Base-by-base conservation (phyloP, 2,113 vertebrate genomes). In the Rallus limicola region DNA sequence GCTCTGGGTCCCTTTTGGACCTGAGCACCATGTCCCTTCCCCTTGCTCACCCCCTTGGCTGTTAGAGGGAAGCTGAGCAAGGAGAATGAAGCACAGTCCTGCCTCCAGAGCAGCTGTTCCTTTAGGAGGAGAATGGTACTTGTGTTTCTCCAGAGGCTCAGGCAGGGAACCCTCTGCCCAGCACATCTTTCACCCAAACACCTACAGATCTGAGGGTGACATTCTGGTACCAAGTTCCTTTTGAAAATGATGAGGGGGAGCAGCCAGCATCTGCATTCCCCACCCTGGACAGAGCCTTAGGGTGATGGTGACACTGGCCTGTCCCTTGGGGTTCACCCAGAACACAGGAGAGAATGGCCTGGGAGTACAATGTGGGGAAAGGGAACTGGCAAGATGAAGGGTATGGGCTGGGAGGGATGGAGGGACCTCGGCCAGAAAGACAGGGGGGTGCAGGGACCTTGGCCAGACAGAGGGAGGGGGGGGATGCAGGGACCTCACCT, bases 221-320 rank as follows among this genome's bases (percentile, higher is more conserved):
- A 63, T 42, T 11, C 5, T 0, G 9, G 48, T 0, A 16, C 6
- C 13, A 18, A 19, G 4, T 2, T 60, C 68, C 42, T 71, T 52
- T 36, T 9, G 2, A 14, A 56, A 65, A 28, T 0, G 3, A 26
- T 6, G 13, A 33, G 8, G 16, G 31, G 10, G 3, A 42, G 74
- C 44, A 38, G 70, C 56, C 72, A 48, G 88, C 28, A 25, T 12
- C 58, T 24, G 58, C 53, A 23, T 11, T 18, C 44, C 8, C 48
- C 48, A 10, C 9, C 64, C 58, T 79, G 12, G 42, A 55, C 24
- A 53, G 36, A 24, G 56, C 62, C 18, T 10, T 3, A 52, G 46
- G 38, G 14, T 34, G 38, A 17, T 34, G n/a, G 34, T 14, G 55
- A 48, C 19, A 59, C 76, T 20, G 34, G 40, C 33, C 58, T 3